Evolutionary conservation across 1,140 invertebrate genomes (phyloP).

Genomic region (Diachasmimorpha longicaudata): DNA sequence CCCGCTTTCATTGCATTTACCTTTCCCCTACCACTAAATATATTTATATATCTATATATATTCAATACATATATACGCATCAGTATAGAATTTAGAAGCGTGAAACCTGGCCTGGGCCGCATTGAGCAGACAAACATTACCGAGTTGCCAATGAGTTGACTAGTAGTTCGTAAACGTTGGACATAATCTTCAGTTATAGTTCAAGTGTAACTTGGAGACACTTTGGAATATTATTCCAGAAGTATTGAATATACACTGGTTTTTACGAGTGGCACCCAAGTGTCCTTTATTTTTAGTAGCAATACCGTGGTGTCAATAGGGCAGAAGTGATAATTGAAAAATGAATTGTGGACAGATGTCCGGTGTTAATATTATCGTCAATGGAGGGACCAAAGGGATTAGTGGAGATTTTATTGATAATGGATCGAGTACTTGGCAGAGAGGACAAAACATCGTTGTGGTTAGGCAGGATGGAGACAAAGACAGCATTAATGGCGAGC

Average conservation of each 20-base stretch:
- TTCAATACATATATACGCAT: neutral
- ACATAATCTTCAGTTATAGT: neutral
- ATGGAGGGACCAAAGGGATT: neutral
- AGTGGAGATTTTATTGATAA: conserved; percentile 25
- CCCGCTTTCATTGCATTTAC: conserved; percentile 7
- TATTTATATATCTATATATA: too few species aligned
- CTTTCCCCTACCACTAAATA: neutral
- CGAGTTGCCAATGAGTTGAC: neutral
- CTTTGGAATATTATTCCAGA: too few species aligned
- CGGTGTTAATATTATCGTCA: neutral
- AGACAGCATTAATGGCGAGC: conserved; percentile 40
- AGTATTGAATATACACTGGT: neutral
- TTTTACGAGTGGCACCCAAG: neutral
- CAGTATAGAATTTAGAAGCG: neutral
- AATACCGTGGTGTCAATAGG: neutral
- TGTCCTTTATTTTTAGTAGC: neutral
- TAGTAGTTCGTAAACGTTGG: neutral
- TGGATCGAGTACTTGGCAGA: conserved; percentile 36
- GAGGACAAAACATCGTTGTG: conserved; percentile 47
- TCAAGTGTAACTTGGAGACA: neutral
- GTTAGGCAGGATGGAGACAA: conserved; percentile 49
- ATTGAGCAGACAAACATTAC: neutral
- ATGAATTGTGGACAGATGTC: conserved; percentile 11
- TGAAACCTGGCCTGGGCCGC: neutral
- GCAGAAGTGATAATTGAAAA: neutral